A percentile compares a stretch with the other conserved stretches of the same genome.
Conservation (phyloP, 2,797 vertebrate species). For the Moxostoma hubbsi region DNA sequence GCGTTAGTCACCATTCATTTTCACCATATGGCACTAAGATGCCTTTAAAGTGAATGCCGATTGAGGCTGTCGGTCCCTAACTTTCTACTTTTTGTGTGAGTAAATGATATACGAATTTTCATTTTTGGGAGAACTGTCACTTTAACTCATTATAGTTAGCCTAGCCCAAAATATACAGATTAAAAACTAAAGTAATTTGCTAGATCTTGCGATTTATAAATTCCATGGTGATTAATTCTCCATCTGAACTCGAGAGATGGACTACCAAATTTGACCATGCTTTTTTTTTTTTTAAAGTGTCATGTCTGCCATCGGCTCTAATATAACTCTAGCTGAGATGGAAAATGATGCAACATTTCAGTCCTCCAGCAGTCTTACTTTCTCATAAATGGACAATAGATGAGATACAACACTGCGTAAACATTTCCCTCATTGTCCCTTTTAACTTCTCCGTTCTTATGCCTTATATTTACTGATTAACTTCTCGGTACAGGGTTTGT, state of each 20-base stretch:
- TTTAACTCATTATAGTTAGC: neutral
- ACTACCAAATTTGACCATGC: neutral
- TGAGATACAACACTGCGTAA: neutral
- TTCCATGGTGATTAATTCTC: neutral
- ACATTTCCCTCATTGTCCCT: neutral
- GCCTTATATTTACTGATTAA: constrained; percentile 41
- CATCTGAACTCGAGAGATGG: neutral
- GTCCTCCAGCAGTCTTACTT: too few relatives aligned
- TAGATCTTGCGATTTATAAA: neutral
- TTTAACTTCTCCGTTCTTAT: neutral
- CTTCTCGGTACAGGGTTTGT: constrained; percentile 34
- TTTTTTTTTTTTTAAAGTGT: too few relatives aligned
- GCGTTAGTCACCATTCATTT: too few relatives aligned
- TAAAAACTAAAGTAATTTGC: neutral
- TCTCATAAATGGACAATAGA: too few relatives aligned
- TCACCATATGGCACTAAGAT: too few relatives aligned
- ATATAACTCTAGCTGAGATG: too few relatives aligned
- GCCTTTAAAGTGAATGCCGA: too few relatives aligned
- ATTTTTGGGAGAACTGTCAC: too few relatives aligned
- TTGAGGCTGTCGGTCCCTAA: too few relatives aligned
- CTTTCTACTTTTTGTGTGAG: too few relatives aligned
- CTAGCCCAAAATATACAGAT: neutral
- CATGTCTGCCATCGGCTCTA: too few relatives aligned
- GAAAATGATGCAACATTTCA: neutral
- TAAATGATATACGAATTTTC: too few relatives aligned